A percentile compares a stretch with the other conserved stretches of the same genome.
phyloP scores from a whole-genome alignment of 1,140 invertebrate species.

The Agrypnia vestita region DNA sequence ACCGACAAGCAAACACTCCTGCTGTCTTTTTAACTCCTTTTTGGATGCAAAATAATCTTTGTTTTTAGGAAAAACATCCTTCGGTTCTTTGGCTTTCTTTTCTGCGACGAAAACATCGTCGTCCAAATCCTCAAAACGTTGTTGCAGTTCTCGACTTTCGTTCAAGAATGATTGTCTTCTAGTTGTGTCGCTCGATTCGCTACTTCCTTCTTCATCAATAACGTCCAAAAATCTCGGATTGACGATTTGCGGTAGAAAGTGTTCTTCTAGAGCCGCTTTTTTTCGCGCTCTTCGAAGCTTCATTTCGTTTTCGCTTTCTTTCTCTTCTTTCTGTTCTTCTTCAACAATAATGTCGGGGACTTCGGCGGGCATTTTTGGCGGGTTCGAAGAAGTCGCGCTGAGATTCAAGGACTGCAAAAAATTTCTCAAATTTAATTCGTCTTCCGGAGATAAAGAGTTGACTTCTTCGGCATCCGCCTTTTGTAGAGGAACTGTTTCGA shows the following conservation, averaged over 20 bases:
- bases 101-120: slow-evolving; percentile 69
- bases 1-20: slow-evolving; percentile 69
- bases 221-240: slow-evolving; percentile 78
- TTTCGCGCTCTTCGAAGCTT: slow-evolving; percentile 71
- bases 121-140: slow-evolving; percentile 69
- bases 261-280: slow-evolving; percentile 73
- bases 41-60: slow-evolving; percentile 54
- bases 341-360: slow-evolving; percentile 6
- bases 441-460: slow-evolving; percentile 65
- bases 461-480: slow-evolving; percentile 16
- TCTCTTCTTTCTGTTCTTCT: slow-evolving; percentile 38
- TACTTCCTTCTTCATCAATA: slow-evolving; percentile 79
- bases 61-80: slow-evolving; percentile 53
- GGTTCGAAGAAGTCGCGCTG: slow-evolving; percentile 61
- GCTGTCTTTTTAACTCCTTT: slow-evolving; percentile 64
- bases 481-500: slow-evolving; percentile 8
- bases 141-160: slow-evolving; percentile 68
- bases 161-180: slow-evolving; percentile 68
- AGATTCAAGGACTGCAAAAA: slow-evolving; percentile 77
- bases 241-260: slow-evolving; percentile 71
- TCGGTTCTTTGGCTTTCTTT: slow-evolving; percentile 59
- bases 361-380: slow-evolving; percentile 28
- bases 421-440: slow-evolving; percentile 68
- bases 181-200: slow-evolving; percentile 71
- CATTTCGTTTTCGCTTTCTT: slow-evolving; percentile 50